phyloP scores from a whole-genome alignment of 2,113 vertebrate species.

The Cynocephalus volans region DNA sequence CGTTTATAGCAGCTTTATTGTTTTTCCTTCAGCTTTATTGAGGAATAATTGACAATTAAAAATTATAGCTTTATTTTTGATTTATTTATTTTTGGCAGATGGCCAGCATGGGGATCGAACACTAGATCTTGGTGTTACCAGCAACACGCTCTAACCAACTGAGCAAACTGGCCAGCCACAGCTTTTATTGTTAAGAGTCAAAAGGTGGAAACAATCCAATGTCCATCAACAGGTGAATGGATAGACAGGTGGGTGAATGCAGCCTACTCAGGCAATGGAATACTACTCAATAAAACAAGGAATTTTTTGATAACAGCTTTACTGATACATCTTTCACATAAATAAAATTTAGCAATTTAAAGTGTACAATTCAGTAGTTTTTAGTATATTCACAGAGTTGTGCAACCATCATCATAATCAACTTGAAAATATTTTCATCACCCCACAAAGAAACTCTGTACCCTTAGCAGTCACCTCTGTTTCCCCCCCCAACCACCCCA shows the following conservation, averaged over 20 bases:
- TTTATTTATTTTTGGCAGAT: too few relatives aligned
- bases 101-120: too few relatives aligned
- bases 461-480: not conserved
- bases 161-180: too few relatives aligned
- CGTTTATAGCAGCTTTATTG: not conserved
- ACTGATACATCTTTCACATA: not conserved
- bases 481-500: not conserved
- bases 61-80: not conserved
- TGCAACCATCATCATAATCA: not conserved
- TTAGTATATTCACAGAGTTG: not conserved
- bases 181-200: too few relatives aligned
- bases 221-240: not conserved
- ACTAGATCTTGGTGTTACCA: too few relatives aligned
- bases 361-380: not conserved
- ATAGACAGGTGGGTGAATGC: not conserved
- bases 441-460: not conserved
- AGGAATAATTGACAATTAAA: not conserved
- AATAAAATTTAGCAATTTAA: not conserved
- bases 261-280: not conserved
- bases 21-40: not conserved
- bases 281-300: not conserved
- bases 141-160: too few relatives aligned
- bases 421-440: not conserved
- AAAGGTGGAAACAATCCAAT: not conserved
- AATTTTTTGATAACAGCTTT: not conserved